Evolutionary conservation across 2,888 invertebrate genomes (phyloP), one percentile per base, ranked within the genome.

Genomic region (Stenolophus ochropezus): DNA sequence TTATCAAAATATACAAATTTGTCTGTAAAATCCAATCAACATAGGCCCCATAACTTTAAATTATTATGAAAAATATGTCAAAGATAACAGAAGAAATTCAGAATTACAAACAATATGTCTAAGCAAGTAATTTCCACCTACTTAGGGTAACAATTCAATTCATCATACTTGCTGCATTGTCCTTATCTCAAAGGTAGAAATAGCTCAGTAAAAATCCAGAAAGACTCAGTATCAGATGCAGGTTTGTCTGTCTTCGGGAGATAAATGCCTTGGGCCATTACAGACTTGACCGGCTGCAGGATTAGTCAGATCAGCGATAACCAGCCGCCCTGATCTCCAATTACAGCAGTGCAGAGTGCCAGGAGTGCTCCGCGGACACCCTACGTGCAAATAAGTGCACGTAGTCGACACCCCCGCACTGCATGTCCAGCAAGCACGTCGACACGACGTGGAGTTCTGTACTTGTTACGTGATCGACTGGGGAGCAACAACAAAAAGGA

Each of bases 271-370:
- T 77, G 65, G 77, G 42, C 65, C 49, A 77, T 77, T 77, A 77
- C 42, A 65, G 77, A 77, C 77, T 77, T 77, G 61, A 77, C 65
- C 65, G 61, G 56, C 23, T 51, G 11, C 56, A 14, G 86, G 87
- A 88, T 88, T 88, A 88, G 87, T 85, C 85, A 85, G 87, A 87
- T 87, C 85, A 85, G 25, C 27, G 87, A 87, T 87, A 87, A 87
- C 49, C 69, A 20, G 53, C 23, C 61, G 58, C 2, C 33, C 27
- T 71, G 74, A 74, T 81, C 73, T 81, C 81, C 81, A 81, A 81
- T 81, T 81, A 81, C 74, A 56, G 27, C 81, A 47, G 27, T 16
- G 53, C 23, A 23, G n/a, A 23, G 21, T 23, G n/a, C n/a, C n/a
- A n/a, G 53, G 11, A 33, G 27, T 56, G 25, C 20, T 73, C 58